Evolutionary conservation across 2,797 vertebrate genomes (phyloP).

Genomic region (Molossus alvarezi): DNA sequence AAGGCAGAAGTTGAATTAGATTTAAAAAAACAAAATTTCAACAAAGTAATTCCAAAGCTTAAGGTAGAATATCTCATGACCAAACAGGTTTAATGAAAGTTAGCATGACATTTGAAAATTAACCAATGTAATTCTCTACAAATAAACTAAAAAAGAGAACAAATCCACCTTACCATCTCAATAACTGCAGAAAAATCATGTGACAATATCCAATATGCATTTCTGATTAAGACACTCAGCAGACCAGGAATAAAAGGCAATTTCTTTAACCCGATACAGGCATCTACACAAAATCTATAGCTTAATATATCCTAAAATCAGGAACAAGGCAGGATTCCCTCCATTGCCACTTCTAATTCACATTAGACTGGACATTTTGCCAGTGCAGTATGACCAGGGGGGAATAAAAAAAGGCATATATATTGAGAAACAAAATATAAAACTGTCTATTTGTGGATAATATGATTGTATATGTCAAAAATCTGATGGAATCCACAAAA

Average conservation of each 20-base stretch:
- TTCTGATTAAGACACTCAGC: neutral
- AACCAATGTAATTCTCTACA: neutral
- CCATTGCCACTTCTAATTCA: neutral
- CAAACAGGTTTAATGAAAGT: neutral
- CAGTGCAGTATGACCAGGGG: neutral
- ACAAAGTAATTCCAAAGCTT: neutral
- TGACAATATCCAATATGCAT: neutral
- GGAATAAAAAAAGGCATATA: neutral
- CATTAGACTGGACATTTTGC: neutral
- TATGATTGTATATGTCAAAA: neutral
- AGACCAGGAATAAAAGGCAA: neutral
- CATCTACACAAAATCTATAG: neutral
- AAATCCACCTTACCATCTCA: neutral
- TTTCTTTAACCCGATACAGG: neutral
- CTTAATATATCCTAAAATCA: neutral
- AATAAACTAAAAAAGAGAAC: neutral
- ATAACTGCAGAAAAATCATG: neutral
- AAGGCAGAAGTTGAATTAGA: neutral
- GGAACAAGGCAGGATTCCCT: neutral
- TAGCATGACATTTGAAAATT: neutral
- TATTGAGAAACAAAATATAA: neutral
- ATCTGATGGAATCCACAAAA: neutral
- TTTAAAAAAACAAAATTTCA: neutral
- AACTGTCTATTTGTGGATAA: neutral
- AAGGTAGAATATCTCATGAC: neutral